These are phyloP conservation scores for Capitulum mitella DNA, from an alignment of 2,888 invertebrate genomes.

Conservation along the genomic window DNA sequence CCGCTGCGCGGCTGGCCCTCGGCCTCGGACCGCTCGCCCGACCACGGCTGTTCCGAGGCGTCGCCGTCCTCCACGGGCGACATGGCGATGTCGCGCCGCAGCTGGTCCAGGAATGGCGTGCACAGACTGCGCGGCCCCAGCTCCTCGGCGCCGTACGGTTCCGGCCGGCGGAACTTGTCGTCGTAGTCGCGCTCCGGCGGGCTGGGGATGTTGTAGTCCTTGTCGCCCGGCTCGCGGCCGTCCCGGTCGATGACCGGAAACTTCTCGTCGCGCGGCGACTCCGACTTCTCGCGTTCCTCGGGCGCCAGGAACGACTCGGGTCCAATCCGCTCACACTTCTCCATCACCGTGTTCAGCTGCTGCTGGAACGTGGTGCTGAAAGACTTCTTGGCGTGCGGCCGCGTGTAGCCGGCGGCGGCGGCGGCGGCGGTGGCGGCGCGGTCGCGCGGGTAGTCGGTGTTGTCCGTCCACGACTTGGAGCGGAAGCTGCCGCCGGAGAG, in stretches of 20 bases:
- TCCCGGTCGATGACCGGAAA: slow-evolving; percentile 53
- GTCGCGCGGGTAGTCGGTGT: slow-evolving; percentile 62
- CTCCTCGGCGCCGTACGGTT: slow-evolving; percentile 66
- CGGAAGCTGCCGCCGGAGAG: slow-evolving; percentile 50
- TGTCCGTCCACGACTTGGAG: slow-evolving; percentile 63
- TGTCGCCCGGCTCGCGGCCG: slow-evolving; percentile 55
- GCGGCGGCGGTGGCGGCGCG: slow-evolving; percentile 53
- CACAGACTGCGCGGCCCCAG: slow-evolving; percentile 54
- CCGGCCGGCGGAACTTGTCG: slow-evolving; percentile 56
- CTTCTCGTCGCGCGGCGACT: slow-evolving; percentile 41
- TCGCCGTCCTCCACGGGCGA: slow-evolving; percentile 39
- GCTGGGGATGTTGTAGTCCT: slow-evolving; percentile 60
- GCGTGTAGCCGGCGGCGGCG: slow-evolving; percentile 53
- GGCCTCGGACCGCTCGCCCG: slow-evolving; percentile 28
- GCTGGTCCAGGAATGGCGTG: slow-evolving; percentile 66
- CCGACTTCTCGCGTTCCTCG: not conserved
- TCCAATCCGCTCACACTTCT: slow-evolving; percentile 57
- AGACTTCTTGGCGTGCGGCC: slow-evolving; percentile 56
- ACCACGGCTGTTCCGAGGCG: not conserved
- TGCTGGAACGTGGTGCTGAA: slow-evolving; percentile 52
- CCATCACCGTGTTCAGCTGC: slow-evolving; percentile 62
- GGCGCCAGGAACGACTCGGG: slow-evolving; percentile 43
- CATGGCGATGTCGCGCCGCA: slow-evolving; percentile 53
- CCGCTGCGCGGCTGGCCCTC: slow-evolving; percentile 36
- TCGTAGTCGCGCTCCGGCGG: slow-evolving; percentile 64